Percentiles rank a stretch among this genome's conserved stretches.
Evolutionary conservation across 2,888 invertebrate genomes (phyloP).

Genomic region (Drosophila nr. perissopoda): DNA sequence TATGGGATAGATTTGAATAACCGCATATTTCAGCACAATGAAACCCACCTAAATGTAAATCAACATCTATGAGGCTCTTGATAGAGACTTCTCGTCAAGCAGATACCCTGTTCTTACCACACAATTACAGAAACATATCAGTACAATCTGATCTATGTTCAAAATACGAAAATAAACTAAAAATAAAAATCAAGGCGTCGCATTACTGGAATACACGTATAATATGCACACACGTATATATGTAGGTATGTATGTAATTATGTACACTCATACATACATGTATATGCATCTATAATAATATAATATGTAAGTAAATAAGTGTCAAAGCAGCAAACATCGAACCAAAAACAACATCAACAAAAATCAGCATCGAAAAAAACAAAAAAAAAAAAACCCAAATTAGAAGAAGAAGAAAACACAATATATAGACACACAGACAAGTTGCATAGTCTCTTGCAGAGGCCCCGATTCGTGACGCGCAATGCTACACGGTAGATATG

Average conservation of each 20-base stretch:
- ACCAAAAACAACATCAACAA: constrained; percentile 14
- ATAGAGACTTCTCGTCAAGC: neutral
- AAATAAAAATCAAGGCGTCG: too few relatives aligned
- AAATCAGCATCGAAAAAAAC: constrained; percentile 18
- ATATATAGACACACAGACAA: constrained; percentile 58
- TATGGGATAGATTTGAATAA: neutral
- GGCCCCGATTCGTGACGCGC: constrained; percentile 64
- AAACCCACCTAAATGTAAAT: neutral
- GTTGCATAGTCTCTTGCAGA: constrained; percentile 72
- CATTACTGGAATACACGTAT: neutral
- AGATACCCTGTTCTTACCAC: neutral
- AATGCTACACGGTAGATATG: constrained; percentile 31
- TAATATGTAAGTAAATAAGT: constrained; percentile 3
- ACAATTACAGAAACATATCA: neutral
- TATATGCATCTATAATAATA: constrained; percentile 2
- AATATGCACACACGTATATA: neutral
- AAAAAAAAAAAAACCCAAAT: neutral
- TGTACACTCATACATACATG: neutral
- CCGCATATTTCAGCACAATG: neutral
- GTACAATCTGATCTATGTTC: neutral
- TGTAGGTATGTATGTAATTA: neutral
- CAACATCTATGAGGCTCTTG: neutral
- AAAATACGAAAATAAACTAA: too few relatives aligned
- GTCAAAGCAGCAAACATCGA: constrained; percentile 38
- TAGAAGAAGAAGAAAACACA: constrained; percentile 30